Evolutionary conservation across 2,888 invertebrate genomes (phyloP).

Genomic region (Ophioninae sp.): DNA sequence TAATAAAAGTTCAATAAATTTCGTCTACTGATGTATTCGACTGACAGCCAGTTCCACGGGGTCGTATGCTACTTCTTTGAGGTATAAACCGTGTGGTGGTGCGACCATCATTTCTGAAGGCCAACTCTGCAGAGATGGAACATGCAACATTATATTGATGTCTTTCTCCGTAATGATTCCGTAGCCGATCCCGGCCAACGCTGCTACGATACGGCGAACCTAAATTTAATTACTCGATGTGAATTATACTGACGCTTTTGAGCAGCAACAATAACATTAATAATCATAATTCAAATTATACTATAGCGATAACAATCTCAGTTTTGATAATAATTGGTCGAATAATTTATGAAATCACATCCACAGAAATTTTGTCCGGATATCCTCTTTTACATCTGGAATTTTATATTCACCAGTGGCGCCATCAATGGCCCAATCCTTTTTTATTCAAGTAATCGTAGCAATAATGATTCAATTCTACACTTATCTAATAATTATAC

Average conservation of each 20-base stretch:
- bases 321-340: neutral
- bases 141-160: constrained; percentile 89
- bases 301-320: neutral
- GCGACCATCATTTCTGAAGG: constrained; percentile 82
- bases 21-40: constrained; percentile 15
- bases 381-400: neutral
- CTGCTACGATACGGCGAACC: constrained; percentile 90
- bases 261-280: neutral
- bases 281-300: neutral
- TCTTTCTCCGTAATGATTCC: constrained; percentile 85
- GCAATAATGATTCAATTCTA: neutral
- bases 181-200: constrained; percentile 85
- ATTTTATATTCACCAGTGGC: neutral
- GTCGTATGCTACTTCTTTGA: constrained; percentile 87
- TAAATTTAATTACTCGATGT: constrained; percentile 75
- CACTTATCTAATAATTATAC: neutral
- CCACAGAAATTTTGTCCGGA: neutral
- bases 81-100: constrained; percentile 86
- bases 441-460: neutral
- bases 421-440: neutral
- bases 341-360: neutral
- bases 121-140: constrained; percentile 89
- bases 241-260: neutral
- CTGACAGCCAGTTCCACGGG: constrained; percentile 82
- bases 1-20: neutral